Evolutionary conservation across 64 coral and sea anemone species (phyloP), one percentile per base, ranked within the genome.

Genomic region (Acropora yongei): DNA sequence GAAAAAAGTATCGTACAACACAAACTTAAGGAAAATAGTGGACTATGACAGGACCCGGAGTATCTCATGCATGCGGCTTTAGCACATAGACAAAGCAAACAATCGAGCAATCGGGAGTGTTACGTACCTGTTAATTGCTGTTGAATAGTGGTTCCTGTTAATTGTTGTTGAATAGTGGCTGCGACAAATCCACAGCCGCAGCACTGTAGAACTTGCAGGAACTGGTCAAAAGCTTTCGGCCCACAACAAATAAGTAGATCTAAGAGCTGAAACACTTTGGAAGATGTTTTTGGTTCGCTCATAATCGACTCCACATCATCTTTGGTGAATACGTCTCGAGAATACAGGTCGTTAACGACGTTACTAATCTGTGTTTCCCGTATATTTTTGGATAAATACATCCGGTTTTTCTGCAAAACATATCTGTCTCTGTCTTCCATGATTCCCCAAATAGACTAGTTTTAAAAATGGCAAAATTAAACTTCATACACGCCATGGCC

Each of bases 141-240:
- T 13, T 82, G 51, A 61, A 82, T 39, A 14, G 3, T 4, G 6
- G 44, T 83, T 67, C 50, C 50, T 10, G 10, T 55, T 10, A 16
- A 48, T 65, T 68, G 55, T 51, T 43, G 51, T 13, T 82, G 51
- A 61, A 82, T 39, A 14, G 3, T 4, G 6, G 44, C 47, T 30
- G 41, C 80, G 14, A 83, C 14, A 8, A 67, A 68, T 17, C 3
- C 60, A 46, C 30, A 8, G 16, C 53, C 76, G 19, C 43, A 68
- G 1, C n/a, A 40, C 8, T 51, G 55, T 6, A 97, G 94, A 82
- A 87, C 75, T 17, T 91, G 41, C 43, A 91, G 78, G 30, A 98
- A 96, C 6, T 57, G 61, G 14, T 75, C 81, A 80, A 98, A 98
- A 0, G 97, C 97, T 9, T 86, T n/a, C 1, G 97, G 91, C 4